Evolutionary conservation across 2,113 vertebrate genomes (phyloP), one percentile per base, ranked within the genome.

Genomic region (Scortum barcoo): DNA sequence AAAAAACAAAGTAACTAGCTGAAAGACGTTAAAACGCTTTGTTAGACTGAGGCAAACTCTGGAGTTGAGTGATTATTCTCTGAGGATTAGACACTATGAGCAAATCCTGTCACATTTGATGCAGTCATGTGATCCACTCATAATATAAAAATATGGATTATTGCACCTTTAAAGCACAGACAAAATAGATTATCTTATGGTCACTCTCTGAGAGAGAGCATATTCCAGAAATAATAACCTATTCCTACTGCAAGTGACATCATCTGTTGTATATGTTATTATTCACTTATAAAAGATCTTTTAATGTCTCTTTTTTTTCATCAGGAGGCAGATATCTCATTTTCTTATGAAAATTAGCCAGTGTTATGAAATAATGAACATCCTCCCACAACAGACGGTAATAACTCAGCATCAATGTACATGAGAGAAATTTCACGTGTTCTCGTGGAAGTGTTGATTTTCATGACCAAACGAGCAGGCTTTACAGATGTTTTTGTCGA

Each of bases 401-500:
- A 61, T 66, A 67, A 76, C 19, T 76, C 26, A 65, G 13, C 11
- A 24, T 50, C 28, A 54, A 72, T 14, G 24, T 28, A 65, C 16
- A 57, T 1, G n/a, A 56, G 58, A 56, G 36, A 76, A 57, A 51
- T 44, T 42, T 77, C 46, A 12, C 33, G 46, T 82, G 40, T 76
- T 67, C 7, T 57, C 36, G 26, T 85, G 53, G 68, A 83, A 57
- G 40, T 56, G 33, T 54, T 65, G 67, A 77, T 83, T 76, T 84
- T 74, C 72, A 72, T 24, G 68, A 69, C 69, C 3, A 72, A 72
- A 77, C 1, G 4, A 63, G 40, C 20, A 24, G 24, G 22, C n/a
- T 75, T 66, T 57, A 38, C 61, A 40, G 60, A 69, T 83, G 84
- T 78, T 88, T 73, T 68, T 50, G 62, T 71, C 14, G 26, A 67